Conservation (phyloP, 2,888 invertebrate species). For the Caenorhabditis virilis region DNA sequence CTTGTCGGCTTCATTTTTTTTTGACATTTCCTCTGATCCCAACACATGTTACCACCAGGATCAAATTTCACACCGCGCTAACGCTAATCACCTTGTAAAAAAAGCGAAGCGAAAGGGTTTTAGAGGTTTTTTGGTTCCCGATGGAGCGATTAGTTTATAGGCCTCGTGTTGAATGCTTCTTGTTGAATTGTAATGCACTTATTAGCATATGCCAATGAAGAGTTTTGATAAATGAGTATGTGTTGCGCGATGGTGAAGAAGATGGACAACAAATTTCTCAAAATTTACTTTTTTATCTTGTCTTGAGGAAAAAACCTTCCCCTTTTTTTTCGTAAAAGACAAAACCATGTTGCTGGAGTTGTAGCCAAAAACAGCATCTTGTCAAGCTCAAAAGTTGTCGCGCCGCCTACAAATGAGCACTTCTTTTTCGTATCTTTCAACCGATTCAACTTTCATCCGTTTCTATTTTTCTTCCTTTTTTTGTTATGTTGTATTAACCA, state of each 20-base stretch:
- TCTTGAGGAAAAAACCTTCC: neutral
- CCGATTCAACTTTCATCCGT: constrained; percentile 12
- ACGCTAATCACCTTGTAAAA: constrained; percentile 36
- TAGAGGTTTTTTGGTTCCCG: neutral
- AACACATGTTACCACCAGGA: constrained; percentile 29
- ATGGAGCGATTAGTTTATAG: neutral
- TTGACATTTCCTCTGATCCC: no score
- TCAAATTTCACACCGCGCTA: constrained; percentile 33
- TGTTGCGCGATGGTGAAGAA: neutral
- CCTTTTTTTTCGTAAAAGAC: neutral
- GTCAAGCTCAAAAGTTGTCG: constrained; percentile 40
- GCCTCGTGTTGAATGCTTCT: no score
- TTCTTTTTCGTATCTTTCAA: constrained; percentile 15
- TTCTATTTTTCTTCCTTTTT: constrained; percentile 14
- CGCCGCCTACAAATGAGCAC: constrained; percentile 38
- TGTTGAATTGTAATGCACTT: constrained; percentile 6
- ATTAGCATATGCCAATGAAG: constrained; percentile 33
- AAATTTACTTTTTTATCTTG: neutral
- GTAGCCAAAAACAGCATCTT: constrained; percentile 7
- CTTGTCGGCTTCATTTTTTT: neutral
- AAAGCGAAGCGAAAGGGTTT: constrained; percentile 4
- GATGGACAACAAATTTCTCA: neutral
- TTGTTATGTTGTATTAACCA: neutral
- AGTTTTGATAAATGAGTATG: constrained; percentile 11
- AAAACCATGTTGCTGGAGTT: neutral